Evolutionary conservation across 2,888 invertebrate species (phyloP).

Genomic region (Rhingia campestris): DNA sequence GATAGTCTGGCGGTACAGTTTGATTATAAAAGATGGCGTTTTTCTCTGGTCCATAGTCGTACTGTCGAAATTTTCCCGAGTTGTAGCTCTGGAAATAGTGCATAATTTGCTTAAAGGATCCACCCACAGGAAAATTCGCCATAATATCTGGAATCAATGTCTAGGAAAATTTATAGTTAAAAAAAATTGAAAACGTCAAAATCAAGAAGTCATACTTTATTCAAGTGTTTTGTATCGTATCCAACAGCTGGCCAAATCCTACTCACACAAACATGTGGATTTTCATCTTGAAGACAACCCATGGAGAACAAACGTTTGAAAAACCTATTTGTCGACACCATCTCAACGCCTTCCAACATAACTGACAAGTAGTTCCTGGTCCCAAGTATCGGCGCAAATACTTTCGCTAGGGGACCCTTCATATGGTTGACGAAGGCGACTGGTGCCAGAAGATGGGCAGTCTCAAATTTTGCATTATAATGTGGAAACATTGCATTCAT

Average conservation of each 20-base stretch:
- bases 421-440: conserved; percentile 81
- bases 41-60: conserved; percentile 78
- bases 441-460: conserved; percentile 80
- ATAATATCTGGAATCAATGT: conserved; percentile 78
- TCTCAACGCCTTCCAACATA: conserved; percentile 80
- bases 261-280: conserved; percentile 79
- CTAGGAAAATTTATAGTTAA: neutral
- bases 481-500: conserved; percentile 80
- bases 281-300: conserved; percentile 75
- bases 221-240: conserved; percentile 79
- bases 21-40: neutral
- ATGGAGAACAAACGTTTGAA: conserved; percentile 80
- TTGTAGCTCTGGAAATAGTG: conserved; percentile 81
- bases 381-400: conserved; percentile 85
- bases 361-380: conserved; percentile 81
- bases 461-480: conserved; percentile 80
- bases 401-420: conserved; percentile 84
- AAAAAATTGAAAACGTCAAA: conserved; percentile 3
- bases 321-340: conserved; percentile 81
- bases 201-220: conserved; percentile 76
- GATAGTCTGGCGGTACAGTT: neutral
- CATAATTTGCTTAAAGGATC: conserved; percentile 81
- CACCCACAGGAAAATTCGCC: conserved; percentile 77
- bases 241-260: conserved; percentile 81
- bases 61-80: conserved; percentile 80